phyloP scores from a whole-genome alignment of 2,888 invertebrate species.

The Periphyllus acericola region DNA sequence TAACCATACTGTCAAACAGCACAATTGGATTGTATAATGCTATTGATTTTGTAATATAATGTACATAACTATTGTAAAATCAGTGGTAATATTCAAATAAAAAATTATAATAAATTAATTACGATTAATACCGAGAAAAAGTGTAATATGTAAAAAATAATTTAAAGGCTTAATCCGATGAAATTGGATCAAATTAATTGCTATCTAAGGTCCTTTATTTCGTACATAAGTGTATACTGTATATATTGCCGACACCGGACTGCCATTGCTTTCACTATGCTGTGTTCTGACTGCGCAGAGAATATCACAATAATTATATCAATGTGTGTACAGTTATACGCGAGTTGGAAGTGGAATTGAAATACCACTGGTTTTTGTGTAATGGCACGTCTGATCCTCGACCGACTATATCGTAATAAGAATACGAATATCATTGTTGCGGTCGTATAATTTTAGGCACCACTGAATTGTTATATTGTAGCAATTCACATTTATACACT shows the following conservation, averaged over 20 bases:
- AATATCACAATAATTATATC: constrained; percentile 17
- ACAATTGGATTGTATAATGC: neutral
- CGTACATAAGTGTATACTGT: neutral
- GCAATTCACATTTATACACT: no score
- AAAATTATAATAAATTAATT: neutral
- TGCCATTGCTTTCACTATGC: constrained; percentile 24
- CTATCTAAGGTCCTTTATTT: neutral
- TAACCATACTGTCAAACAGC: neutral
- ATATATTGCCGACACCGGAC: neutral
- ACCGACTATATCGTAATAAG: neutral
- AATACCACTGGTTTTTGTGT: neutral
- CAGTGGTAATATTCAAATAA: neutral
- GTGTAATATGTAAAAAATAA: neutral
- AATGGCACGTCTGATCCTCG: neutral
- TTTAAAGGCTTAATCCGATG: neutral
- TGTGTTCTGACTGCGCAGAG: neutral
- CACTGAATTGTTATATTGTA: neutral
- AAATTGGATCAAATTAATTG: constrained; percentile 8
- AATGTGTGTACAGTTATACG: neutral
- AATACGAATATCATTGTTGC: neutral
- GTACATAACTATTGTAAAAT: no score
- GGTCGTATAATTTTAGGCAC: neutral
- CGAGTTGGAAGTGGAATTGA: neutral
- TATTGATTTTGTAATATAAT: no score
- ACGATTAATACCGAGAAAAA: neutral